Conservation (phyloP, 1,140 invertebrate genomes). For the Paraescarpia echinospica region DNA sequence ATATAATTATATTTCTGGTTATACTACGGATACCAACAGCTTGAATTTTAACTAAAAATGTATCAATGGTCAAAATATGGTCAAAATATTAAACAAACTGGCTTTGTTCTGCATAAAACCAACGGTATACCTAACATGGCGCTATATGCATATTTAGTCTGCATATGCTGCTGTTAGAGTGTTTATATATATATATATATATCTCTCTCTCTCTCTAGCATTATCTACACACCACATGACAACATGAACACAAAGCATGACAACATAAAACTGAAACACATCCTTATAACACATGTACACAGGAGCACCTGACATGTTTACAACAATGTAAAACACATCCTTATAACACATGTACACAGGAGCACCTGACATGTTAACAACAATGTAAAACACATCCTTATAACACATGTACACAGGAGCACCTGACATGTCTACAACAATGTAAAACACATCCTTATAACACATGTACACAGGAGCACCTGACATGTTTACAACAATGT, state of each 20-base stretch:
- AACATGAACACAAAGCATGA: neutral
- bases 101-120: no score
- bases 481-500: neutral
- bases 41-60: no score
- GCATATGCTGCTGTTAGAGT: no score
- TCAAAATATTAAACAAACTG: no score
- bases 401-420: neutral
- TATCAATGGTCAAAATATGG: no score
- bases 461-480: neutral
- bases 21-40: no score
- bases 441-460: neutral
- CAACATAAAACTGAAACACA: neutral
- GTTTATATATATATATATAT: neutral
- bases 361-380: neutral
- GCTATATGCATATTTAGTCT: no score
- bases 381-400: neutral
- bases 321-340: neutral
- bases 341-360: neutral
- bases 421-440: neutral
- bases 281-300: neutral
- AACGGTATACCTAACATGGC: no score
- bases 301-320: neutral
- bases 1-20: no score
- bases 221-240: neutral
- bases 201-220: no score